Evolutionary conservation across 2,113 vertebrate genomes (phyloP).

Genomic region (Eleginops maclovinus): DNA sequence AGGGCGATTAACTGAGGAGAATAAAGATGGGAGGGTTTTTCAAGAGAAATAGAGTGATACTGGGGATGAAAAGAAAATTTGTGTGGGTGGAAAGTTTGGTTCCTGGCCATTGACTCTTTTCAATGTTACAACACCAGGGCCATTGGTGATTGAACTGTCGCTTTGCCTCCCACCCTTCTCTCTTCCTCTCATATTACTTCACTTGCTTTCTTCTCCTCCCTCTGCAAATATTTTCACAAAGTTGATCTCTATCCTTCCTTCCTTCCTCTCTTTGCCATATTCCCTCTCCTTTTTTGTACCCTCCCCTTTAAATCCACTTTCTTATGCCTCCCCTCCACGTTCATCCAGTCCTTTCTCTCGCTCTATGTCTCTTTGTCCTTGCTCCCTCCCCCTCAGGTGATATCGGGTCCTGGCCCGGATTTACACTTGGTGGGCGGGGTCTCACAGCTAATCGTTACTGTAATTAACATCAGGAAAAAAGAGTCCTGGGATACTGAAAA

Average conservation of each 20-base stretch:
- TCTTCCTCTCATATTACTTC: slow-evolving; percentile 49
- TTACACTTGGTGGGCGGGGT: slow-evolving; percentile 33
- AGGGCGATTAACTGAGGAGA: slow-evolving; percentile 12
- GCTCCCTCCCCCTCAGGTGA: slow-evolving; percentile 34
- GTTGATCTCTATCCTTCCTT: not conserved
- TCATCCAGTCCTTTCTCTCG: not conserved
- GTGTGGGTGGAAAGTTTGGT: slow-evolving; percentile 71
- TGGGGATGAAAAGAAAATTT: slow-evolving; percentile 39
- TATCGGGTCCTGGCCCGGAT: slow-evolving; percentile 31
- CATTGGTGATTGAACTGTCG: slow-evolving; percentile 62
- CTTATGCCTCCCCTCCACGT: not conserved
- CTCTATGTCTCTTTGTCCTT: not conserved
- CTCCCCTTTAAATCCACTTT: not conserved
- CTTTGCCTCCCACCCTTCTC: slow-evolving; percentile 35
- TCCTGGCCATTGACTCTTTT: slow-evolving; percentile 66
- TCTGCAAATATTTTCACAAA: slow-evolving; percentile 36
- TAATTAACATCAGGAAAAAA: slow-evolving; percentile 64
- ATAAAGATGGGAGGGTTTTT: not conserved
- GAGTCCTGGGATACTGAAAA: slow-evolving; percentile 60
- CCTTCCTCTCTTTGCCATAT: not conserved
- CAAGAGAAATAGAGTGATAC: slow-evolving; percentile 25
- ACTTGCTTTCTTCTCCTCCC: slow-evolving; percentile 26
- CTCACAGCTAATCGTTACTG: slow-evolving; percentile 56
- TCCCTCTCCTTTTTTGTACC: not conserved
- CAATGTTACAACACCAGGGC: slow-evolving; percentile 60